Evolutionary conservation across 2,113 vertebrate species (phyloP).

Genomic region (Leucopsar rothschildi): DNA sequence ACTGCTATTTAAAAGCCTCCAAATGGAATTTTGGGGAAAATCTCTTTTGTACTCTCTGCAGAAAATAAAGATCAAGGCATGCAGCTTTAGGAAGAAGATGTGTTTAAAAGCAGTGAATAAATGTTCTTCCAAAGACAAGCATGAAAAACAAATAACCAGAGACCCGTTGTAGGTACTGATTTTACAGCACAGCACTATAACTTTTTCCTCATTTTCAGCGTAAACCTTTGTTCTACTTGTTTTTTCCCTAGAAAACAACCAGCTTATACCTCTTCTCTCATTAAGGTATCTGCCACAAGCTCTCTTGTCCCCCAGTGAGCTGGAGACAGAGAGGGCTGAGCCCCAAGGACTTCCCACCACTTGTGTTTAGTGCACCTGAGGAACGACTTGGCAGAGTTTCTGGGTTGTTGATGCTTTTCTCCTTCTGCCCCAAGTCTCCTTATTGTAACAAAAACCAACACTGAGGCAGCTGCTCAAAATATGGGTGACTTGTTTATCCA

Average conservation of each 20-base stretch:
- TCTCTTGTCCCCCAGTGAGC: background rate
- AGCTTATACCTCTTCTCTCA: background rate
- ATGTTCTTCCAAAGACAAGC: background rate
- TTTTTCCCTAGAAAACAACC: background rate
- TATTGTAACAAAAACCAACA: background rate
- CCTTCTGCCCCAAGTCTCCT: background rate
- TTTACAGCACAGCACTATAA: background rate
- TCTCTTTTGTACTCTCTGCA: background rate
- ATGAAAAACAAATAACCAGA: background rate
- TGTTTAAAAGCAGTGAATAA: background rate
- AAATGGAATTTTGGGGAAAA: background rate
- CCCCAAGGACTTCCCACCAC: fast-evolving
- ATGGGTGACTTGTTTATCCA: background rate
- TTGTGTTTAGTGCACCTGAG: background rate
- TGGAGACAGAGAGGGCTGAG: background rate
- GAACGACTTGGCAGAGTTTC: background rate
- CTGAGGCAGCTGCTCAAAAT: background rate
- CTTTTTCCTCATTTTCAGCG: background rate
- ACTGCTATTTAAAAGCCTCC: background rate
- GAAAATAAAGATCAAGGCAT: background rate
- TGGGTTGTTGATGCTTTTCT: background rate
- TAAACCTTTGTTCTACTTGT: background rate
- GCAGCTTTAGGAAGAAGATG: background rate
- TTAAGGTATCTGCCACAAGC: background rate
- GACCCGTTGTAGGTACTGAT: background rate